A percentile compares a stretch with the other conserved stretches of the same genome.
These are phyloP conservation scores for Hepsetus odoe DNA, from an alignment of 2,113 vertebrate genomes.

Conservation along the genomic window DNA sequence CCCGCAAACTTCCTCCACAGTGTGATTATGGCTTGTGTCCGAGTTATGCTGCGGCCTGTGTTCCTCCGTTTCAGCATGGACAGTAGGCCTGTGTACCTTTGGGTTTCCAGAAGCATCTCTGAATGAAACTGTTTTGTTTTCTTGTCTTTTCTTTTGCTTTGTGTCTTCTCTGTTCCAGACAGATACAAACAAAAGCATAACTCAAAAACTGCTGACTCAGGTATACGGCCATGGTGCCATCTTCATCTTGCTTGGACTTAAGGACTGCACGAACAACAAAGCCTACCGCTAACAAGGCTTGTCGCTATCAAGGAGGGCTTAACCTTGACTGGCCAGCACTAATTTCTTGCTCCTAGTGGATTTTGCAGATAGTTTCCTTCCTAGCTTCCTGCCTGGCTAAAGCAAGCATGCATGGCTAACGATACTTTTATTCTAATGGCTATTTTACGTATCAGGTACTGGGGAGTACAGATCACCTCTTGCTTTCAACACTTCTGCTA, in stretches of 20 bases:
- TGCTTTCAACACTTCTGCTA: constrained; percentile 6
- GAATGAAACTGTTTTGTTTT: constrained; percentile 60
- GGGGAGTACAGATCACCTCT: too few relatives aligned
- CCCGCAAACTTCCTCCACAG: neutral
- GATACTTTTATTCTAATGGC: constrained; percentile 11
- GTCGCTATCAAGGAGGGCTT: constrained; percentile 14
- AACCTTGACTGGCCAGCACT: neutral
- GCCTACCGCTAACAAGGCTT: constrained; percentile 36
- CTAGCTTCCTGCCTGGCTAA: constrained; percentile 5
- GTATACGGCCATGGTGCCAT: constrained; percentile 77
- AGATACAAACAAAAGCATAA: constrained; percentile 93
- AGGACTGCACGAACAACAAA: constrained; percentile 52
- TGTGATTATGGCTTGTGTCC: neutral
- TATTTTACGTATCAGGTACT: neutral
- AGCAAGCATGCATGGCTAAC: constrained; percentile 42
- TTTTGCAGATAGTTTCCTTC: neutral
- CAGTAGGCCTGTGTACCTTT: neutral
- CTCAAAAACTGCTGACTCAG: constrained; percentile 85
- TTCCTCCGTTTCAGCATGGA: constrained; percentile 48
- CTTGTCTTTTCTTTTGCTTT: constrained; percentile 64
- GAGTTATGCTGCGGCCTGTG: constrained; percentile 29
- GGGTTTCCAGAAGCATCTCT: constrained; percentile 44
- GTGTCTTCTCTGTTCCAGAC: constrained; percentile 87
- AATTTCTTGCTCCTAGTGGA: neutral
- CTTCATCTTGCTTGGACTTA: constrained; percentile 58